phyloP scores from a whole-genome alignment of 1,140 invertebrate genomes.

The Ostrea denselamellosa region DNA sequence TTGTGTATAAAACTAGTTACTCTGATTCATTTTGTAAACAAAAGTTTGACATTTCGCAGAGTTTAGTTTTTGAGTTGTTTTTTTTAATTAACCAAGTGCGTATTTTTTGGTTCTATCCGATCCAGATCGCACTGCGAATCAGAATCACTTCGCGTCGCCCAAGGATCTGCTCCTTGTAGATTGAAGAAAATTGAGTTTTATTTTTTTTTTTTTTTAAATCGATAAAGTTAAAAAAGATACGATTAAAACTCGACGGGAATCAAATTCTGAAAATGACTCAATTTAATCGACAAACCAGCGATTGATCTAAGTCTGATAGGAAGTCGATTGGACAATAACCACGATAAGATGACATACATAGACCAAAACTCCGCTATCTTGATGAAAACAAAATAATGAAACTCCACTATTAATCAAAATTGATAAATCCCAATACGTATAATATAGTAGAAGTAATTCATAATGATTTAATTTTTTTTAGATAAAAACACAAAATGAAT shows the following conservation, averaged over 20 bases:
- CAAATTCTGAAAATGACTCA: neutral
- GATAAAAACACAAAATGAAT: neutral
- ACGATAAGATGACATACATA: neutral
- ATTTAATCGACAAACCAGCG: neutral
- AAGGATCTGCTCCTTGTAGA: neutral
- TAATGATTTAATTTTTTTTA: neutral
- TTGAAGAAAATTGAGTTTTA: constrained; percentile 23
- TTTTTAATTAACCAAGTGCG: neutral
- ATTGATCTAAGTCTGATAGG: neutral
- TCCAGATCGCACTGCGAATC: neutral
- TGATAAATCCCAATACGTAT: neutral
- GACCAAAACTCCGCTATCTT: neutral
- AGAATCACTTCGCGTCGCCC: neutral
- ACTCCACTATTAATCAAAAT: neutral
- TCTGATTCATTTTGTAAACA: neutral
- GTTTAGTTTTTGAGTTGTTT: neutral
- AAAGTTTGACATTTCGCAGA: neutral
- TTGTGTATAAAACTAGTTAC: neutral
- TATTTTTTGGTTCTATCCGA: neutral
- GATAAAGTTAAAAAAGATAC: constrained; percentile 3
- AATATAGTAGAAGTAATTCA: neutral
- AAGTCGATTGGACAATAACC: neutral
- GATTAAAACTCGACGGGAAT: constrained; percentile 18
- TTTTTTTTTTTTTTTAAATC: neutral
- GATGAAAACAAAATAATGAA: neutral